phyloP scores from a whole-genome alignment of 2,113 vertebrate genomes.

The Sebastes schlegelii region DNA sequence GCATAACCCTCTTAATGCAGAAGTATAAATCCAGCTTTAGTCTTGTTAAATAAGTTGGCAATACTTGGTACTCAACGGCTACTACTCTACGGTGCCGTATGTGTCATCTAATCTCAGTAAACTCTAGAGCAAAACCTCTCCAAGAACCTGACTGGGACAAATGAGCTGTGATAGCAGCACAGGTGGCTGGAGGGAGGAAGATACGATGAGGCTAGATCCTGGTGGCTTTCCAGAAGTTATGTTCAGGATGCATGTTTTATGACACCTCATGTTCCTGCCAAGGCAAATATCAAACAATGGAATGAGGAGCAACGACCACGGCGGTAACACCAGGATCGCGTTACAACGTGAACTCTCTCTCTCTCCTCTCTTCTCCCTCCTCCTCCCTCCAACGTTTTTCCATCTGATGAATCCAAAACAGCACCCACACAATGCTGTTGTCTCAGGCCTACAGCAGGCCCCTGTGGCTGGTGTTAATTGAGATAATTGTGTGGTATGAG shows the following conservation, averaged over 20 bases:
- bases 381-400: conserved; percentile 20
- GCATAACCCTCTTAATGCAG: background rate
- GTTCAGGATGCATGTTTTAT: conserved; percentile 54
- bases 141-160: conserved; percentile 11
- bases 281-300: conserved; percentile 67
- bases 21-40: background rate
- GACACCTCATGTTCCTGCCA: conserved; percentile 46
- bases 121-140: conserved; percentile 5
- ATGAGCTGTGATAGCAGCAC: conserved; percentile 46
- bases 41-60: background rate
- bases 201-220: conserved; percentile 14
- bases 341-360: conserved; percentile 25
- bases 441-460: conserved; percentile 7
- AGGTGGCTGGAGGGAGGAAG: conserved; percentile 35
- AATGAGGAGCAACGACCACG: conserved; percentile 16
- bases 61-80: background rate
- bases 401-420: conserved; percentile 41
- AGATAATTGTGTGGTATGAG: conserved; percentile 70
- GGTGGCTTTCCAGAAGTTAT: conserved; percentile 39
- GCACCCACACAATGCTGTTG: conserved; percentile 13
- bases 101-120: background rate
- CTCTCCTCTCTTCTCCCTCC: background rate
- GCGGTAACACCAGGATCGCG: conserved; percentile 26
- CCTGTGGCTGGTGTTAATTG: conserved; percentile 61
- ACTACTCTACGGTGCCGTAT: background rate